Base-by-base conservation (phyloP, 92 coral and sea anemone species). In the Anthopleura xanthogrammica region DNA sequence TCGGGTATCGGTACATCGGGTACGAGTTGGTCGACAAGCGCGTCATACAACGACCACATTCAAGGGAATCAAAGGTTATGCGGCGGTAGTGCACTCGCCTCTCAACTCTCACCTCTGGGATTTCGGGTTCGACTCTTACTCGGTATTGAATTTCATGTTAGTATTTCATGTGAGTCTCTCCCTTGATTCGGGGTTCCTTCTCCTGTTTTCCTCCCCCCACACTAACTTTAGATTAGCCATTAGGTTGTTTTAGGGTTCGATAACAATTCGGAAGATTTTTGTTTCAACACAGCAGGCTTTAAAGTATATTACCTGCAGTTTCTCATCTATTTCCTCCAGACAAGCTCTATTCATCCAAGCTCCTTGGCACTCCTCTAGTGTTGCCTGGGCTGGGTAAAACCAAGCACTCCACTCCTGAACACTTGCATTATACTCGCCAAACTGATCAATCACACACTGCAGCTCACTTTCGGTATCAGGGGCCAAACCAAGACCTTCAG, bases 371-470 rank as follows among this genome's bases (percentile, higher is more conserved):
- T 84, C 88, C 77, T 87, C 94, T 16, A 97, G 90, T 40, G 93
- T 90, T 41, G 95, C 95, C 88, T 87, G 88, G 17, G 99, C 99
- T 40, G 94, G 93, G 22, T 85, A 83, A 88, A 97, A 94, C 99
- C 99, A 97, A 79, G 90, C 88, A 41, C 92, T 77, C 99, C 99
- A 97, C 84, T 97, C 99, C 65, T 92, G 93, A 24, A 94, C 99
- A 48, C 95, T 91, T 41, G 85, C 80, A 77, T 86, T 89, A 55
- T 91, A 97, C 77, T 91, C 97, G 36, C 83, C 82, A 73, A 94
- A 93, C 82, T 91, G 98, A 79, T 90, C 95, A 52, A 90, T 90
- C 22, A 97, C 98, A 86, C 89, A 84, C 78, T 94, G 97, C 75
- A 97, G 86, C 74, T 97, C 99, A 19, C 81, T 84, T 17, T 81